A percentile compares a stretch with the other conserved stretches of the same genome.
phyloP scores from a whole-genome alignment of 2,113 vertebrate genomes.

The Cebidichthys violaceus region DNA sequence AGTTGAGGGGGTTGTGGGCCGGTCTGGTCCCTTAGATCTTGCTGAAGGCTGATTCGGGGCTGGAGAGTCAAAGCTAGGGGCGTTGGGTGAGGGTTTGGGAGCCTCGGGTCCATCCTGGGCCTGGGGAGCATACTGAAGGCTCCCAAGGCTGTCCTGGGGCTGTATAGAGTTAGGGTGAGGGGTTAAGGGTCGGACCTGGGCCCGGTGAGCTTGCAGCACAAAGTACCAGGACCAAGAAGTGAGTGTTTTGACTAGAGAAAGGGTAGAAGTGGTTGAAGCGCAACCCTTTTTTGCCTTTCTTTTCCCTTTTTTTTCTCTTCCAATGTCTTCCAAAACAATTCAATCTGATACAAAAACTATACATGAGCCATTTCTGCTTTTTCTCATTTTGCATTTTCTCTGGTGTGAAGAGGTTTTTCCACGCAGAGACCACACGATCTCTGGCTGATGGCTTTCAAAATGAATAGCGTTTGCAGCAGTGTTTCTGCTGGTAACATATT shows the following conservation, averaged over 20 bases:
- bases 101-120: neutral
- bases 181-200: neutral
- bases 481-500: neutral
- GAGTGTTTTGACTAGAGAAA: neutral
- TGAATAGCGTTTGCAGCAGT: neutral
- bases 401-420: neutral
- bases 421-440: neutral
- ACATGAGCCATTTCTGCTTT: neutral
- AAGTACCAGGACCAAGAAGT: neutral
- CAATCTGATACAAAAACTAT: neutral
- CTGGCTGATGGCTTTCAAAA: neutral
- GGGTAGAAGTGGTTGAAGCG: neutral
- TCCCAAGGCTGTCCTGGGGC: neutral
- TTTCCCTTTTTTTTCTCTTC: too few relatives aligned
- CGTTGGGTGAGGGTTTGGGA: neutral
- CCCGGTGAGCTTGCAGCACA: neutral
- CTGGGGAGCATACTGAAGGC: neutral
- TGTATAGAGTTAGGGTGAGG: neutral
- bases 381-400: neutral
- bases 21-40: neutral
- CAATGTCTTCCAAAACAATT: neutral
- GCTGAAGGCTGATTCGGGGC: neutral
- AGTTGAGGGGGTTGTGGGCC: neutral
- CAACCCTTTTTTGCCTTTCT: too few relatives aligned
- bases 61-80: neutral